Evolutionary conservation across 2,113 vertebrate genomes (phyloP).

Genomic region (Neotoma lepida): DNA sequence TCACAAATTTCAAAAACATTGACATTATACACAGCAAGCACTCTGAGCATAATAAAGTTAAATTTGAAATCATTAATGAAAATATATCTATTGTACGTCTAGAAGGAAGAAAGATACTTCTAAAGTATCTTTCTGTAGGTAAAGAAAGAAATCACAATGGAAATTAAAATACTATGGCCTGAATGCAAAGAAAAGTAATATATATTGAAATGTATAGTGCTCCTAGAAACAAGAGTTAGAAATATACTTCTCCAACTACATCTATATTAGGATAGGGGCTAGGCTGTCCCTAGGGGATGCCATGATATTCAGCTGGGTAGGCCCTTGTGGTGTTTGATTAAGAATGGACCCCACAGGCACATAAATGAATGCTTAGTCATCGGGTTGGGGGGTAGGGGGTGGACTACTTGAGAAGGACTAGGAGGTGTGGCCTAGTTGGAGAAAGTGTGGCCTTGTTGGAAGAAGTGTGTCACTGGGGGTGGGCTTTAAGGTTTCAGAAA

Average conservation of each 20-base stretch:
- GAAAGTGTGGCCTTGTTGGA: neutral
- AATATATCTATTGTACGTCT: neutral
- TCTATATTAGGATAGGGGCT: neutral
- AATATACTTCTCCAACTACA: neutral
- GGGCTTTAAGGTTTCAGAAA: neutral
- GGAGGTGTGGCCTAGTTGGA: neutral
- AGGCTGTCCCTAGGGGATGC: neutral
- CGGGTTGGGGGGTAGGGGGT: too few relatives aligned
- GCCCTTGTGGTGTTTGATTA: neutral
- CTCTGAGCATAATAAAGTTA: conserved; percentile 15
- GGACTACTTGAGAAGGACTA: neutral
- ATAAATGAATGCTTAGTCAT: neutral
- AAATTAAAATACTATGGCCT: neutral
- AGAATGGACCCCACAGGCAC: neutral
- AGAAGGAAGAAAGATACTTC: neutral
- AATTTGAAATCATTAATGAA: conserved; percentile 4
- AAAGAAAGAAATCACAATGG: neutral
- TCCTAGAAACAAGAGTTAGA: neutral
- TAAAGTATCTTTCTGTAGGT: neutral
- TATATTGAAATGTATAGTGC: neutral
- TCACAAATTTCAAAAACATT: neutral
- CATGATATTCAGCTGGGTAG: neutral
- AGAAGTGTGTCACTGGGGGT: neutral
- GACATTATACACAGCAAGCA: neutral
- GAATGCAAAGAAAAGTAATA: neutral